Evolutionary conservation across 2,888 invertebrate genomes (phyloP), one percentile per base, ranked within the genome.

Genomic region (Selenia dentaria): DNA sequence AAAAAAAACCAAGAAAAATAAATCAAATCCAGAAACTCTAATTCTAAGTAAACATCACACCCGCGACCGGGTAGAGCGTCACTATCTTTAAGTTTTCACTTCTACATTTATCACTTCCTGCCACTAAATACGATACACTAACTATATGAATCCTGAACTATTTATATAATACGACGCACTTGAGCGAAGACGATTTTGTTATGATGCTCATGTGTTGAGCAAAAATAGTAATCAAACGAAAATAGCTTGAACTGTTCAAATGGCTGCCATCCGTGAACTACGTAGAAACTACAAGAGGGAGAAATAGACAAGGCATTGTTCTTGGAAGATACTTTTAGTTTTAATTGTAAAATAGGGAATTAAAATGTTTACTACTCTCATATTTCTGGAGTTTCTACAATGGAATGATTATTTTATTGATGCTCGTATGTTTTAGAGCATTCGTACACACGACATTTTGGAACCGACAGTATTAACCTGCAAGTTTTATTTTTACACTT

Each of bases 211-310:
- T 26, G 42, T 41, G 49, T 25, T 44, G 44, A 39, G 51, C 51
- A 37, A 52, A 54, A 54, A 50, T 54, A 54, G 49, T 51, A 42
- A 47, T 49, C 49, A 28, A 39, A 54, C 51, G 11, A 46, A 54
- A 57, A 57, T 57, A 54, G 46, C 41, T 39, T 40, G 36, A 33
- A 35, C 47, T 36, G 12, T 31, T 34, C 38, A 43, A 46, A 50
- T 48, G 47, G 31, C 36, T 35, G 28, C 25, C n/a, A n/a, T n/a
- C n/a, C 20, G 31, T 39, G 36, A 45, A 54, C 51, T 45, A 46
- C 45, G 50, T 38, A 36, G 57, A 33, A 31, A 14, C 44, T 54
- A 34, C 32, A 48, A 57, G 52, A 48, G 40, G 45, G 38, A 52
- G 35, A 34, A 45, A 44, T 41, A 20, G 40, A 11, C 49, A 36